Evolutionary conservation across 1,140 invertebrate genomes (phyloP).

Genomic region (Arctopsyche grandis): DNA sequence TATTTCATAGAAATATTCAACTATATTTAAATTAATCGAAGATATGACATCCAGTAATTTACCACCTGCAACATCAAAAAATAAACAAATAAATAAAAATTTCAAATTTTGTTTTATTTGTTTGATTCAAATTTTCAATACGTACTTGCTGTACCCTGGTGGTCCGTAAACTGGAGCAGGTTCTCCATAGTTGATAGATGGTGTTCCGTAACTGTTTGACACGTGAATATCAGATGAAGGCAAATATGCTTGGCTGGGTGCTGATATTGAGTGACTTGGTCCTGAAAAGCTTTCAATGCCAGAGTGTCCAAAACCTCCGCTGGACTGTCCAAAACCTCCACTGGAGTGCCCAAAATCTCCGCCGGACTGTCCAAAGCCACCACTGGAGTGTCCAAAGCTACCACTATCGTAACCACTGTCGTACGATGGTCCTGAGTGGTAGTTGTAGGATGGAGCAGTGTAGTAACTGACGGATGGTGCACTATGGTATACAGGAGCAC

Average conservation of each 20-base stretch:
- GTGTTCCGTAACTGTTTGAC: not conserved
- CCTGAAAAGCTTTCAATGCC: not conserved
- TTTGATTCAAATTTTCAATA: not conserved
- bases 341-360: not conserved
- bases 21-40: constrained; percentile 29
- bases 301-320: not conserved
- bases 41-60: not conserved
- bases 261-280: not conserved
- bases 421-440: constrained; percentile 41
- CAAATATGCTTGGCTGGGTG: not conserved
- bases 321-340: not conserved
- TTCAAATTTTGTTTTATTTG: not conserved
- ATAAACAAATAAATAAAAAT: constrained; percentile 2
- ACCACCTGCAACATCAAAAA: constrained; percentile 43
- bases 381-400: not conserved
- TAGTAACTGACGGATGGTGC: constrained; percentile 31
- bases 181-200: constrained; percentile 17
- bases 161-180: constrained; percentile 28
- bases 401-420: not conserved
- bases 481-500: not conserved
- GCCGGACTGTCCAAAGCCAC: not conserved
- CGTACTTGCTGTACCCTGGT: constrained; percentile 28
- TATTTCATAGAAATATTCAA: constrained; percentile 49
- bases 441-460: constrained; percentile 41
- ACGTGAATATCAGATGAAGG: not conserved